A percentile compares a stretch with the other conserved stretches of the same genome.
Conservation (phyloP, 1,140 invertebrate species). For the Phthorimaea operculella region DNA sequence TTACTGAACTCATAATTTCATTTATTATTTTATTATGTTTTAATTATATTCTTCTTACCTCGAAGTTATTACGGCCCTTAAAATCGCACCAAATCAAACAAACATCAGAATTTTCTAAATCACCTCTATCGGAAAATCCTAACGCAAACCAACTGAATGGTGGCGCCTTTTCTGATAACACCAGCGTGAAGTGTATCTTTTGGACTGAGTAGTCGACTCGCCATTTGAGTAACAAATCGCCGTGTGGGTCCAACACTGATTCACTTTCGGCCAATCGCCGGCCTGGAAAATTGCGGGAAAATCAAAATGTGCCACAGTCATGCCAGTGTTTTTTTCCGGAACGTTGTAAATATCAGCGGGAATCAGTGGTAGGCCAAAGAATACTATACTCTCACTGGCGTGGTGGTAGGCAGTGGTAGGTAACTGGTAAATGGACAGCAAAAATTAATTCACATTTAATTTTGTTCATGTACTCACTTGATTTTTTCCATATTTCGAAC, state of each 20-base stretch:
- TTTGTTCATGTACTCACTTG: conserved; percentile 32
- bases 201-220: conserved; percentile 67
- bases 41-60: conserved; percentile 67
- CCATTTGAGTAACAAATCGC: conserved; percentile 52
- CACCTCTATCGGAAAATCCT: conserved; percentile 93
- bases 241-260: conserved; percentile 50
- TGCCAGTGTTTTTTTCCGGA: neutral
- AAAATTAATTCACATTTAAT: too few species aligned
- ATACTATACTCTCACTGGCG: too few species aligned
- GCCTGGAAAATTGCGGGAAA: conserved; percentile 15
- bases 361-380: too few species aligned
- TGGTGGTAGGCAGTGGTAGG: too few species aligned
- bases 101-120: conserved; percentile 81
- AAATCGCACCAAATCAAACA: conserved; percentile 84
- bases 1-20: too few species aligned
- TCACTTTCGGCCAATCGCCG: conserved; percentile 43
- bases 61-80: conserved; percentile 72
- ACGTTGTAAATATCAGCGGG: too few species aligned
- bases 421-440: too few species aligned
- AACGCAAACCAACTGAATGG: conserved; percentile 81
- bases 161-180: conserved; percentile 76
- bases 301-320: neutral
- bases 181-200: conserved; percentile 77
- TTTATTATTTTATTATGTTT: too few species aligned
- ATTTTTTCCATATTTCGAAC: conserved; percentile 20